phyloP scores from a whole-genome alignment of 35 echinoderm and acorn worm species.

The Antedon bifida region DNA sequence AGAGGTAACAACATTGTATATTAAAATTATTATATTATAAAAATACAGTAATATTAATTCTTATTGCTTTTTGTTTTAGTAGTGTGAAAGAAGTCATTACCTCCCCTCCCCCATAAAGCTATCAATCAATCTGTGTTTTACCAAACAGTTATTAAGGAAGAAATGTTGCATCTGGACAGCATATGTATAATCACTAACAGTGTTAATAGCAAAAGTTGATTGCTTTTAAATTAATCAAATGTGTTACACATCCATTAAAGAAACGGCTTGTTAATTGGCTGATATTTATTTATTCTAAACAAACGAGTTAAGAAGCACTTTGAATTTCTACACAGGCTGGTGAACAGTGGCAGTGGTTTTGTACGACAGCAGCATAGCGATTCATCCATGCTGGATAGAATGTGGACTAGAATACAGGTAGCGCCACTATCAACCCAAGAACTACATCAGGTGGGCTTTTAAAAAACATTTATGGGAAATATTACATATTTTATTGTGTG shows the following conservation, averaged over 20 bases:
- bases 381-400: conserved; percentile 68
- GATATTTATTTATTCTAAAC: too few relatives aligned
- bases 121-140: too few relatives aligned
- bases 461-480: background rate
- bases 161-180: background rate
- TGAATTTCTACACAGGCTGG: conserved; percentile 10
- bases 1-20: conserved; percentile 36
- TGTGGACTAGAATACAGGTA: conserved; percentile 78
- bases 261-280: too few relatives aligned
- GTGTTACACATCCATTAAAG: background rate
- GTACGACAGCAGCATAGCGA: conserved; percentile 65
- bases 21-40: too few relatives aligned
- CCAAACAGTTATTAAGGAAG: too few relatives aligned
- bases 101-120: too few relatives aligned
- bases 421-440: conserved; percentile 73
- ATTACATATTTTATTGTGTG: too few relatives aligned
- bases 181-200: background rate
- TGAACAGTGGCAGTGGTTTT: conserved; percentile 33
- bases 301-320: too few relatives aligned
- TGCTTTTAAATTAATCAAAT: too few relatives aligned
- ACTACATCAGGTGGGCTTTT: conserved; percentile 55
- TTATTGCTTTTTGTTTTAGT: too few relatives aligned
- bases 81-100: too few relatives aligned
- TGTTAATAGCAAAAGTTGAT: background rate
- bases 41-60: too few relatives aligned